Evolutionary conservation across 37 sponge, comb jelly and placozoan species (phyloP), one percentile per base, ranked within the genome.

Genomic region (Cladorhizidae sp.): DNA sequence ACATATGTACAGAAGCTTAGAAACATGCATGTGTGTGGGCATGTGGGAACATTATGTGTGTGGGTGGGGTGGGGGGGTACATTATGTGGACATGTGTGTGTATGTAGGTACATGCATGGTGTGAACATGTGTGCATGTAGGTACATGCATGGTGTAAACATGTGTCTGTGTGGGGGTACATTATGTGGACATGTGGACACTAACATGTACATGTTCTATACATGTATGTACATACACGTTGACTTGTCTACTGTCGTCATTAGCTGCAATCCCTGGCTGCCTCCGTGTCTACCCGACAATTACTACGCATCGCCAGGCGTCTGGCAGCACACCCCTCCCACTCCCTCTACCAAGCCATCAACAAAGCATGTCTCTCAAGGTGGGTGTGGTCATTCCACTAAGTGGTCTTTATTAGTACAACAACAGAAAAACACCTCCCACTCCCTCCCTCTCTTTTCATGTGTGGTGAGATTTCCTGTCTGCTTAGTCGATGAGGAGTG

Each of bases 241-340:
- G n/a, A n/a, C n/a, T n/a, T n/a, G n/a, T n/a, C n/a, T 29, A 36
- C 12, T 65, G 67, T 65, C 32, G 32, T 65, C 35, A 9, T 61
- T 51, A 89, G 89, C 56, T 83, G 43, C 90, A 77, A 33, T 89
- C 91, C 22, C 77, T 93, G 29, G 61, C 91, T 15, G 40, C 81
- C 1, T 89, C 91, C 26, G 70, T 93, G 32, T 93, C 94, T 20
- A 93, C 94, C 18, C 56, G 94, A 55, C 94, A 93, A 87, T 76
- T 93, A 50, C 68, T 93, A 45, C 72, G 94, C 32, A 82, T 93
- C 18, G 75, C 87, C 17, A 82, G 43, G 62, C 54, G 90, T 23
- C 21, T 89, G 77, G 79, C 77, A 43, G 40, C 42, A 14, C 39
- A 82, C 50, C 61, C 50, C 22, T 67, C 78, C 14, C 74, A 75